These are phyloP conservation scores for Balaenoptera acutorostrata DNA, from an alignment of 2,113 vertebrate species.

Conservation along the genomic window DNA sequence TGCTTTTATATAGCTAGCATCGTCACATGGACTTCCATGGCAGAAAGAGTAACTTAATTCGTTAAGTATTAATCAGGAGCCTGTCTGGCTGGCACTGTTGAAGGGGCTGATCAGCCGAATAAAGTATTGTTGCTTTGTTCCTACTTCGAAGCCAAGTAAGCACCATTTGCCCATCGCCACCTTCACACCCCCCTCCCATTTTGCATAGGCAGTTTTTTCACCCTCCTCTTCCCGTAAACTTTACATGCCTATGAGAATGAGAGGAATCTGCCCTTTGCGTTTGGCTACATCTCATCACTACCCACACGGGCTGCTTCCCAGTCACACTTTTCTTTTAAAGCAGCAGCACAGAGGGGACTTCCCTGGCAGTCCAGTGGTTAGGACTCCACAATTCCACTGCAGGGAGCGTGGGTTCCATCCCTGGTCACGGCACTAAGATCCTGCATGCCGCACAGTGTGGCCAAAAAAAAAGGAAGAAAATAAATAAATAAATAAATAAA, in stretches of 20 bases:
- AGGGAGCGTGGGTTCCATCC: too few species aligned
- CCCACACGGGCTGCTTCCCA: background rate
- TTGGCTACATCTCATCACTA: background rate
- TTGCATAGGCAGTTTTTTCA: background rate
- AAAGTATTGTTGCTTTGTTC: background rate
- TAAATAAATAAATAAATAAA: too few species aligned
- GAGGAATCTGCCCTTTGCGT: background rate
- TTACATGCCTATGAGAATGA: background rate
- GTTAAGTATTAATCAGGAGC: background rate
- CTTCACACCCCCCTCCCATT: accelerated
- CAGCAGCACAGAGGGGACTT: background rate
- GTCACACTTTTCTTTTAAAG: background rate
- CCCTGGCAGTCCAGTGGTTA: too few species aligned
- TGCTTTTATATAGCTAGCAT: too few species aligned
- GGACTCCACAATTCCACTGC: too few species aligned
- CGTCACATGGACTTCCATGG: accelerated
- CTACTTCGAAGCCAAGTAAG: background rate
- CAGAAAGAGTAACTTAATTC: background rate
- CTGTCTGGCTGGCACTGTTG: background rate
- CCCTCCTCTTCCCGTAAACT: background rate
- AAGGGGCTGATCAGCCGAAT: background rate
- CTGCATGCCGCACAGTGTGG: too few species aligned
- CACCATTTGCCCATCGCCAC: background rate
- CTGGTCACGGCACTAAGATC: too few species aligned
- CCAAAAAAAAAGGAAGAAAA: too few species aligned